These are phyloP conservation scores for Hesperophylax magnus DNA, from an alignment of 1,140 invertebrate genomes.

Conservation along the genomic window DNA sequence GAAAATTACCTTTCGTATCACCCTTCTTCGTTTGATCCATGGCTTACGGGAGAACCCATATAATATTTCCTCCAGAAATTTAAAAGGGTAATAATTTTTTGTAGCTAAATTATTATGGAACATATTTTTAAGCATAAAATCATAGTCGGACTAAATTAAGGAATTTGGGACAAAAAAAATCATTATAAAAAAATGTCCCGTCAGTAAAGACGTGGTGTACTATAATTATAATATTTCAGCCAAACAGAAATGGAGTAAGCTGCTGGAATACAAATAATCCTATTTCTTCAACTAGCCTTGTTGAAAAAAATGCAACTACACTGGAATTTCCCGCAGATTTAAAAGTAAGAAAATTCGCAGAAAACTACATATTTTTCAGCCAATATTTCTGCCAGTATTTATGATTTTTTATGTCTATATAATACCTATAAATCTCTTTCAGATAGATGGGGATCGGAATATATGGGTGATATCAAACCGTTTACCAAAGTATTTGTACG, in stretches of 20 bases:
- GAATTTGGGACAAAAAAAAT: too few relatives aligned
- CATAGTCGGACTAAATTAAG: too few relatives aligned
- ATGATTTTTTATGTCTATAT: background rate
- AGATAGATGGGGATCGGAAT: slow-evolving; percentile 71
- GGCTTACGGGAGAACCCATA: too few relatives aligned
- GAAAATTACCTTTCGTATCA: too few relatives aligned
- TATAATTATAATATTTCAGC: slow-evolving; percentile 49
- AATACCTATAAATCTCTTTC: slow-evolving; percentile 43
- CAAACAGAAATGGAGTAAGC: slow-evolving; percentile 65
- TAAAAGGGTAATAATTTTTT: too few relatives aligned
- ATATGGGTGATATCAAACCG: slow-evolving; percentile 78
- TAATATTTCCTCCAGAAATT: too few relatives aligned
- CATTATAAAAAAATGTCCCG: too few relatives aligned
- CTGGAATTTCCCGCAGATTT: slow-evolving; percentile 66
- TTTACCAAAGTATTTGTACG: slow-evolving; percentile 75
- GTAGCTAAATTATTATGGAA: too few relatives aligned
- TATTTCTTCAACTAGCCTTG: slow-evolving; percentile 51
- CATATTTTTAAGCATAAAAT: too few relatives aligned
- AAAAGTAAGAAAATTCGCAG: slow-evolving; percentile 56
- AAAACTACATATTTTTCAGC: background rate
- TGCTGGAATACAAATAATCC: slow-evolving; percentile 66
- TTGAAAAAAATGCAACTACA: background rate
- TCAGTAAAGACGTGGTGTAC: background rate
- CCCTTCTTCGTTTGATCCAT: too few relatives aligned
- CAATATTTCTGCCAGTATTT: background rate